Evolutionary conservation across 2,888 invertebrate genomes (phyloP).

Genomic region (Phlogophora meticulosa): DNA sequence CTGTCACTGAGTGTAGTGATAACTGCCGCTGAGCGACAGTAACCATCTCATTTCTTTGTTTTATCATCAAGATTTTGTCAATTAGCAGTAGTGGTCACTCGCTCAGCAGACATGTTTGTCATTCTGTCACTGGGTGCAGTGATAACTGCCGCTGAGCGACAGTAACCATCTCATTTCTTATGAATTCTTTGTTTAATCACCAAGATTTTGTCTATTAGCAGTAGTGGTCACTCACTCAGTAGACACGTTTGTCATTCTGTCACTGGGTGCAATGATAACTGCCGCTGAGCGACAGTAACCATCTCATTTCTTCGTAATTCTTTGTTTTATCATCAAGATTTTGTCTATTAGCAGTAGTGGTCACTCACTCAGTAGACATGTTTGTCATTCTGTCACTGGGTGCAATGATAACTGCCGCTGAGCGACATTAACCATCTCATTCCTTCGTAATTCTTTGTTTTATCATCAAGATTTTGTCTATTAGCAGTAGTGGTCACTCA

Average conservation of each 20-base stretch:
- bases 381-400: no score
- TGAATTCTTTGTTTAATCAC: background rate
- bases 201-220: background rate
- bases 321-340: no score
- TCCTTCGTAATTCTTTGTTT: no score
- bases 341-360: no score
- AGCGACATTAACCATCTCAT: no score
- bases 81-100: slow-evolving; percentile 17
- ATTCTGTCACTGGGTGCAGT: slow-evolving; percentile 63
- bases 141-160: no score
- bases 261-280: slow-evolving; percentile 48
- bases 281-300: background rate
- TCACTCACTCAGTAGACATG: no score
- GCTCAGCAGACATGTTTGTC: slow-evolving; percentile 43
- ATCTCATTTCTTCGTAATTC: no score
- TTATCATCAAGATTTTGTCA: background rate
- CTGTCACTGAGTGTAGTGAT: slow-evolving; percentile 68
- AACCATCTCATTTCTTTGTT: no score
- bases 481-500: slow-evolving; percentile 29
- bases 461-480: no score
- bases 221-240: slow-evolving; percentile 34
- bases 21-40: background rate
- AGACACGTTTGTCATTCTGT: slow-evolving; percentile 43
- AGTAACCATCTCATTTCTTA: background rate
- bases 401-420: slow-evolving; percentile 8